Conservation (phyloP, 2,888 invertebrate species). For the Yponomeuta sedellus region DNA sequence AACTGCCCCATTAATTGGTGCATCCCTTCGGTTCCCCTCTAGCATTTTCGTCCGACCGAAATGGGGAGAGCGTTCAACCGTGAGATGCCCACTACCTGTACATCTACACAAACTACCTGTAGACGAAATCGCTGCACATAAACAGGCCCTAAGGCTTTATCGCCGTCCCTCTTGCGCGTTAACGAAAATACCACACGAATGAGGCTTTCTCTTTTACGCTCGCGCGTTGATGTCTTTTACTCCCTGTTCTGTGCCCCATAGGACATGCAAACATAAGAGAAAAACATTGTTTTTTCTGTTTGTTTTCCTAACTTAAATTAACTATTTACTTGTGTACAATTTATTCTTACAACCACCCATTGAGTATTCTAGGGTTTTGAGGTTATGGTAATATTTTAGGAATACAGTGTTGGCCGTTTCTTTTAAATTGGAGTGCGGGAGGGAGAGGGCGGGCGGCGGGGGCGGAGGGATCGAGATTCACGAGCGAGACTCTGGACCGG, state of each 20-base stretch:
- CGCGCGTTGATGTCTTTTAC: constrained; percentile 71
- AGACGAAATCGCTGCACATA: constrained; percentile 63
- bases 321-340: too few species aligned
- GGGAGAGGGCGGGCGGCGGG: constrained; percentile 28
- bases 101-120: constrained; percentile 35
- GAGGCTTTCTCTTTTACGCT: constrained; percentile 38
- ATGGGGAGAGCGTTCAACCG: constrained; percentile 68
- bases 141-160: constrained; percentile 37
- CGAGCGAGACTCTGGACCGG: constrained; percentile 43
- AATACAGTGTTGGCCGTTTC: constrained; percentile 45
- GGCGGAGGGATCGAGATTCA: constrained; percentile 56
- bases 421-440: constrained; percentile 48
- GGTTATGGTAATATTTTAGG: constrained; percentile 20
- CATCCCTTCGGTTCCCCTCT: constrained; percentile 49
- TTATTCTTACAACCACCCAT: too few species aligned
- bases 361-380: not conserved
- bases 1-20: constrained; percentile 43
- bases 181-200: constrained; percentile 32
- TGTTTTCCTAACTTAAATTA: not conserved
- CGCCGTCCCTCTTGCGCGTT: constrained; percentile 45
- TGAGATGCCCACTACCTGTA: constrained; percentile 55
- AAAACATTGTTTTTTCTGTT: constrained; percentile 17
- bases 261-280: constrained; percentile 37
- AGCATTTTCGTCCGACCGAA: constrained; percentile 25
- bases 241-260: constrained; percentile 38